Percentiles rank a stretch among this genome's conserved stretches.
phyloP scores from a whole-genome alignment of 2,888 invertebrate genomes.

The Orthosia cruda region DNA sequence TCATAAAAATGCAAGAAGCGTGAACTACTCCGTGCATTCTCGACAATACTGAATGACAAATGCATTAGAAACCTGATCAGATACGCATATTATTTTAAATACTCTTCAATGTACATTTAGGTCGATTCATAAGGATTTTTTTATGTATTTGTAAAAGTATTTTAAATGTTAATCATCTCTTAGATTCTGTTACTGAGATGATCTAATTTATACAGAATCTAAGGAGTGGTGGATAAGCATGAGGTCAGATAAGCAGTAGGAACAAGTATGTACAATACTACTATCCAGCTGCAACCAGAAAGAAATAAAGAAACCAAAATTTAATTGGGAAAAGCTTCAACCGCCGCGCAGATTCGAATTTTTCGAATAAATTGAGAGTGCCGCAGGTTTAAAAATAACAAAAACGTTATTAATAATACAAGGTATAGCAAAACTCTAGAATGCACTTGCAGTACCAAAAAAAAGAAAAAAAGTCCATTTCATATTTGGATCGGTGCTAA shows the following conservation, averaged over 20 bases:
- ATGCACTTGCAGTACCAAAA: background rate
- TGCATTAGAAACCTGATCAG: slow-evolving; percentile 47
- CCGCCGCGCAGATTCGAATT: no score
- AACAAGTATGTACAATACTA: no score
- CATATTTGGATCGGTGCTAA: slow-evolving; percentile 54
- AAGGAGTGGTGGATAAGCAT: no score
- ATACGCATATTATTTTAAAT: slow-evolving; percentile 45
- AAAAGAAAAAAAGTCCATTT: slow-evolving; percentile 26
- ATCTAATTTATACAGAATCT: background rate
- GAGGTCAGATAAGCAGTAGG: no score
- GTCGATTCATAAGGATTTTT: background rate
- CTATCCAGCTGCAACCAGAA: no score
- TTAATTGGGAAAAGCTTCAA: no score
- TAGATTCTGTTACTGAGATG: background rate
- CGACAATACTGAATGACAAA: slow-evolving; percentile 53
- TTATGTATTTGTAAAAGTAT: background rate
- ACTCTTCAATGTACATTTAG: slow-evolving; percentile 24
- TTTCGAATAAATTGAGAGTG: no score
- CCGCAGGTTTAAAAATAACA: background rate
- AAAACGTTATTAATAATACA: background rate
- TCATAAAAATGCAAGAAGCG: slow-evolving; percentile 56
- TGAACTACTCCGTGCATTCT: slow-evolving; percentile 37
- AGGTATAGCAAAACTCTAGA: background rate
- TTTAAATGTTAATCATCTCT: background rate
- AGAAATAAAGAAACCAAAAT: no score